Evolutionary conservation across 2,113 vertebrate genomes (phyloP).

Genomic region (Xyrauchen texanus): DNA sequence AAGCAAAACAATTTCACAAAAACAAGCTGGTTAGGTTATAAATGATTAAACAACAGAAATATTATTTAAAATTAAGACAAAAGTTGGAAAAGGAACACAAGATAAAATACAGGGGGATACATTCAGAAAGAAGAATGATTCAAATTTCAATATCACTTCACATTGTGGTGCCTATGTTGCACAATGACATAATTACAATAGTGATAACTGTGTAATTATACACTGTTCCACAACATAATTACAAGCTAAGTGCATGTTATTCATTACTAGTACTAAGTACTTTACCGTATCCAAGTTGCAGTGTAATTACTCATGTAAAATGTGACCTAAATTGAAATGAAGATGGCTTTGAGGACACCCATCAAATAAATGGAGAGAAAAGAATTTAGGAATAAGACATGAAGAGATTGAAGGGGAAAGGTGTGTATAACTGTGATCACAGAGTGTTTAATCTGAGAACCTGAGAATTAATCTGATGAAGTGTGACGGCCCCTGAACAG

Average conservation of each 20-base stretch:
- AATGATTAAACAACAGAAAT: neutral
- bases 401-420: neutral
- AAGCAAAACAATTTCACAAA: too few relatives aligned
- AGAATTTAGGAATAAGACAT: neutral
- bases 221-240: neutral
- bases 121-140: neutral
- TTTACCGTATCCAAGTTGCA: too few relatives aligned
- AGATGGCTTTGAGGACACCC: neutral
- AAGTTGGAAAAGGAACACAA: neutral
- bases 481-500: neutral
- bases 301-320: too few relatives aligned
- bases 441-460: constrained; percentile 68
- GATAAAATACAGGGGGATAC: neutral
- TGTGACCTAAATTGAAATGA: neutral
- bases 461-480: constrained; percentile 14
- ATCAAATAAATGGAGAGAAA: too few relatives aligned
- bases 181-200: neutral
- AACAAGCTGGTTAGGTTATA: too few relatives aligned
- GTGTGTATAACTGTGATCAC: constrained; percentile 58
- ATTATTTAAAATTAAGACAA: neutral
- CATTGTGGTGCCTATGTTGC: neutral
- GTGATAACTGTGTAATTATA: neutral
- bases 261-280: neutral
- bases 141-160: too few relatives aligned
- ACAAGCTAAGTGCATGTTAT: neutral